Conservation (phyloP, 2,113 vertebrate species). For the Cepphus grylle region DNA sequence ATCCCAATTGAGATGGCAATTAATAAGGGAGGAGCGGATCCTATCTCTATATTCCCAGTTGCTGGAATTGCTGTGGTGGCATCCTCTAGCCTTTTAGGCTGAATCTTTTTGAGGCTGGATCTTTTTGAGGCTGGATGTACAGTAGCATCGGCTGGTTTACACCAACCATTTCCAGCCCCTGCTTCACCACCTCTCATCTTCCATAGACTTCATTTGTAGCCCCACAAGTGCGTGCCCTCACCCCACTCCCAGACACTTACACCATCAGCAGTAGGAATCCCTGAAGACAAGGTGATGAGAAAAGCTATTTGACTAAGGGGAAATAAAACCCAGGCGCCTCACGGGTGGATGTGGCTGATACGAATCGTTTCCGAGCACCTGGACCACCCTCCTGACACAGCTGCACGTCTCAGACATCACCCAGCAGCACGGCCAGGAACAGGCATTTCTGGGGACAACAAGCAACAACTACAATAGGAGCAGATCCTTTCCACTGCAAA, state of each 20-base stretch:
- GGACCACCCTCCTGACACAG: not conserved
- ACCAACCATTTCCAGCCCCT: not conserved
- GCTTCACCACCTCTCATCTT: not conserved
- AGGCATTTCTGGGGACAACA: not conserved
- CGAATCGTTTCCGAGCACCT: rapidly evolving
- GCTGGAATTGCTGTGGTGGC: not conserved
- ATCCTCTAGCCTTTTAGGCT: not conserved
- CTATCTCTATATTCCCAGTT: not conserved
- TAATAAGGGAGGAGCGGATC: not conserved
- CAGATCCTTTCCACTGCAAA: not conserved
- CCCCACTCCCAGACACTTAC: not conserved
- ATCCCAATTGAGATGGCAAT: not conserved
- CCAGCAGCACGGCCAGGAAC: not conserved
- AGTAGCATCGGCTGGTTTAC: not conserved
- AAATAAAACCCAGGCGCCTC: not conserved
- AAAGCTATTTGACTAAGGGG: not conserved
- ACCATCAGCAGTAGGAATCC: not conserved
- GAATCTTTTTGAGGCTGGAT: not conserved
- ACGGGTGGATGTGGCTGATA: rapidly evolving
- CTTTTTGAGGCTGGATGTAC: not conserved
- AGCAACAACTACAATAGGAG: not conserved
- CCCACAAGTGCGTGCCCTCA: not conserved
- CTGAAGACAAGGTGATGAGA: not conserved
- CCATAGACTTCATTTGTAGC: not conserved
- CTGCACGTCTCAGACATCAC: not conserved